Conservation (phyloP, 1,140 invertebrate species). For the Aphaenogaster ashmeadi region DNA sequence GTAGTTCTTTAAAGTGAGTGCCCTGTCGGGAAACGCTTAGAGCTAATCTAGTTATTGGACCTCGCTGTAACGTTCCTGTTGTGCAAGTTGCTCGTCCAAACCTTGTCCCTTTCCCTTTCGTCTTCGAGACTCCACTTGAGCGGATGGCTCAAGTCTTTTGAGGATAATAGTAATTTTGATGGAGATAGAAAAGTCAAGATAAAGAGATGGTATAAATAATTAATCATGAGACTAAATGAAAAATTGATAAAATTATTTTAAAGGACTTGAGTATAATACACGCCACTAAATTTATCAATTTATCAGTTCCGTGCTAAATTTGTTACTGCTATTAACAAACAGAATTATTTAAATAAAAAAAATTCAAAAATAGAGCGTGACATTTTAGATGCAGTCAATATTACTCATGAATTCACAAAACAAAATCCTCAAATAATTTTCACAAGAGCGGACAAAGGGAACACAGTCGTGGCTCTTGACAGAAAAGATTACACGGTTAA, state of each 20-base stretch:
- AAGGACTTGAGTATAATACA: no score
- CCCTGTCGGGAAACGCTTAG: conserved; percentile 61
- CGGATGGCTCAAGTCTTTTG: background rate
- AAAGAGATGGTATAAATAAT: background rate
- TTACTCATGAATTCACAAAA: no score
- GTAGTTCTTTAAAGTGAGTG: conserved; percentile 52
- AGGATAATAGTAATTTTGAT: conserved; percentile 36
- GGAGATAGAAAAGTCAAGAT: conserved; percentile 25
- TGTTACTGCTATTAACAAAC: no score
- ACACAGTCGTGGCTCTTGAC: no score
- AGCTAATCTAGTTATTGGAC: conserved; percentile 76
- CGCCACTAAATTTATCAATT: no score
- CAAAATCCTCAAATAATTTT: no score
- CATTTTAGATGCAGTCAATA: no score
- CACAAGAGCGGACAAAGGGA: no score
- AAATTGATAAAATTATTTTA: conserved; percentile 10
- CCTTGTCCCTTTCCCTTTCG: conserved; percentile 32
- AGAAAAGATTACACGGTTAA: no score
- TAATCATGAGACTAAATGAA: background rate
- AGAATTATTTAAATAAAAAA: no score
- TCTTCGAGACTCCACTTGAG: conserved; percentile 23
- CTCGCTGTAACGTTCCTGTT: conserved; percentile 45
- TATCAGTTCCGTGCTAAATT: no score
- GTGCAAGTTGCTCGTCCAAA: conserved; percentile 53
- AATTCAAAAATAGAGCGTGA: no score